Evolutionary conservation across 2,113 vertebrate species (phyloP), one percentile per base, ranked within the genome.

Genomic region (Epinephelus moara): DNA sequence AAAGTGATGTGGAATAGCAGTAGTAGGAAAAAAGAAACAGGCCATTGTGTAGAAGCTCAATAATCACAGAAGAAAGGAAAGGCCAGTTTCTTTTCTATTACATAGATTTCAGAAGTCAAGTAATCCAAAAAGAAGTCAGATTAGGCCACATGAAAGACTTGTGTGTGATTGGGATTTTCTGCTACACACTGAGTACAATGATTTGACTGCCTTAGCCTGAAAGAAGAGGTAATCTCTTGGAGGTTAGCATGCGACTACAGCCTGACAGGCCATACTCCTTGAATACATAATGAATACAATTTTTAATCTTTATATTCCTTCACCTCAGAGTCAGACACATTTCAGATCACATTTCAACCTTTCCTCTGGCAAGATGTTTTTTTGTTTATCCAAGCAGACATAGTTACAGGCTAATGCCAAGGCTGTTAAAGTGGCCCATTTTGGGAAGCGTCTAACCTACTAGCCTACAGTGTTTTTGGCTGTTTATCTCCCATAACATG

Each of bases 401-500:
- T 47, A 61, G 49, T 40, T 4, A 23, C 17, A 14, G 27, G 9
- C 77, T 70, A 47, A 78, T 49, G 12, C 64, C 40, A 47, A 52
- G 49, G 80, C 56, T 69, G 55, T 75, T 82, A 55, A 50, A 67
- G n/a, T n/a, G 62, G 74, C 42, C 47, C 52, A 40, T 78, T 82
- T 84, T 69, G 9, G 9, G 42, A 69, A 18, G 63, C 73, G 18
- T 25, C 55, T 78, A 81, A 84, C 84, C 71, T 68, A 19, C 55
- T 84, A 57, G 78, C 76, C 60, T 25, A 30, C 64, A 75, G 18
- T 57, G 67, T 27, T 60, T 40, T 59, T 19, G 69, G 47, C 19
- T 18, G 59, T 84, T 82, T 80, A 84, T 81, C 72, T 78, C 47
- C n/a, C 53, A 63, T 70, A 17, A 74, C 82, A 70, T 61, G 42